Conservation (phyloP, 2,113 vertebrate species). For the Pipa parva region DNA sequence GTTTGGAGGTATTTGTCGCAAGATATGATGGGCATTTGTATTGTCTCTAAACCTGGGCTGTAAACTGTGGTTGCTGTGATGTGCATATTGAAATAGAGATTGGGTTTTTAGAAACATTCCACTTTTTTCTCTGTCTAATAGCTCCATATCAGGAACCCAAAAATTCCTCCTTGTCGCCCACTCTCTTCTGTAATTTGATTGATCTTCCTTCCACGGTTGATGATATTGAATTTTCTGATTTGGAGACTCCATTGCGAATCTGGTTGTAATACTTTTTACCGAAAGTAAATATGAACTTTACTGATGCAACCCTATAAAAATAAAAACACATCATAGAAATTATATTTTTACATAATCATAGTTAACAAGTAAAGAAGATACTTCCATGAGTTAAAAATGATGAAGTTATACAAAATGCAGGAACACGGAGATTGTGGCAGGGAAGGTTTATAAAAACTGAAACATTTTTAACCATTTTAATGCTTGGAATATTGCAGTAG, state of each 20-base stretch:
- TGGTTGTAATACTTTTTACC: background rate
- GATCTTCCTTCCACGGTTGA: background rate
- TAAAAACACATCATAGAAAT: background rate
- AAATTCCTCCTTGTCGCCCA: background rate
- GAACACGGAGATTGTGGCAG: no score
- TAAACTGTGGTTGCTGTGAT: background rate
- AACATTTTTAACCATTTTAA: no score
- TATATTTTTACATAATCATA: background rate
- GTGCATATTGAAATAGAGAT: background rate
- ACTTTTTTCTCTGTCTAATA: background rate
- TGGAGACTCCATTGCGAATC: background rate
- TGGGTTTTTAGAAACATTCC: background rate
- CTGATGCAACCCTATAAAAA: background rate
- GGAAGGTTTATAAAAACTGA: no score
- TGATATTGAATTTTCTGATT: constrained; percentile 6
- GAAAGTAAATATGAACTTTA: background rate
- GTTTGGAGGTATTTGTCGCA: background rate
- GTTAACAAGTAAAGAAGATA: no score
- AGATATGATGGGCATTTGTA: background rate
- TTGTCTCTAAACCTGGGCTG: background rate
- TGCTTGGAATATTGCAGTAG: no score
- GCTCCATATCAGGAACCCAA: background rate
- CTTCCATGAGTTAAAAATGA: no score
- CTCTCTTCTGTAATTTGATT: background rate
- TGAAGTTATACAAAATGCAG: no score